Evolutionary conservation across 2,113 vertebrate species (phyloP), one percentile per base, ranked within the genome.

Genomic region (Toxostoma redivivum): DNA sequence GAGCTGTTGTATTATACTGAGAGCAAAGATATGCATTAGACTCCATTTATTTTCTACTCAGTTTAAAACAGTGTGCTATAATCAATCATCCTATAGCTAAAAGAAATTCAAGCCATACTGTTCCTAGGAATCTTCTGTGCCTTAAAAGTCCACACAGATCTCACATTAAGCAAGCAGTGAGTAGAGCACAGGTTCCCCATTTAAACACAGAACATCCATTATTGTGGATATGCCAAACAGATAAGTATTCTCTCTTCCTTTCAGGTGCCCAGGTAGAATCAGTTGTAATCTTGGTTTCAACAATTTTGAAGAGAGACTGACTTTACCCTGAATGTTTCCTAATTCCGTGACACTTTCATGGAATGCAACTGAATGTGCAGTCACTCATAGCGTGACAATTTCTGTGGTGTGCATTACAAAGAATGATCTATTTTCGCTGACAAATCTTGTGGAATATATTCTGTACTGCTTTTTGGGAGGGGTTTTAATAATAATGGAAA

Each of bases 331-430:
- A 50, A 66, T 37, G 9, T 40, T 81, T 82, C 61, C 33, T 54
- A 54, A 54, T 37, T 35, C 48, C 37, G 18, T 0, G 0, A 27
- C 42, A 37, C 1, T 58, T 25, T 44, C 18, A 30, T 35, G 24
- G 18, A 14, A 76, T 38, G 18, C 5, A 62, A 28, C 3, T 66
- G 38, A 62, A 64, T 12, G 31, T 28, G 23, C 60, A 73, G 9
- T 61, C 81, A 62, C 38, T 91, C 20, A 20, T 1, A 81, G 8
- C 0, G 0, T 62, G 65, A 45, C 3, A 47, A 11, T 80, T 54
- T 91, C 42, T 56, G 6, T 6, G 5, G 3, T 13, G 8, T 69
- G 11, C 12, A 15, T 40, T 60, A 35, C 10, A 56, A 54, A 74
- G 28, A 62, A 57, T 7, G 4, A 3, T 66, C 67, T 57, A 6